Evolutionary conservation across 2,888 invertebrate genomes (phyloP), one percentile per base, ranked within the genome.

Genomic region (Chrysodeixis includens): DNA sequence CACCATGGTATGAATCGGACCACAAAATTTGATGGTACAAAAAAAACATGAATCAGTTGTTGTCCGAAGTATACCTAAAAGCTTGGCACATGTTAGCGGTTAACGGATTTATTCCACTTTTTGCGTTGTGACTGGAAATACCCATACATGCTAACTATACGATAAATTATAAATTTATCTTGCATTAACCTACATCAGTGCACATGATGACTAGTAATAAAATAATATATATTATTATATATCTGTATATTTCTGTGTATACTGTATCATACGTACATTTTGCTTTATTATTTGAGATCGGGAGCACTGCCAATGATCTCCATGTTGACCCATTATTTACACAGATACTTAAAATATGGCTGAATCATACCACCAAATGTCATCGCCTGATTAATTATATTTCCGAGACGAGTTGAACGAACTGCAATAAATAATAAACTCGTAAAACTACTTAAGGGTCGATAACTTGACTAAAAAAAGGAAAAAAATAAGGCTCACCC

Each of bases 391-490:
- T 40, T 40, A 40, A 52, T 67, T 18, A 32, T 18, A n/a, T 2
- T 3, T 16, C 30, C 44, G 54, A 69, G 44, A 62, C 46, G 53
- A 40, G 40, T 40, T 40, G n/a, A 40, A 40, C 40, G 40, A 40
- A n/a, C 40, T 6, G n/a, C 10, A 63, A 53, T 59, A 30, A 53
- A 9, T 10, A 59, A 30, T 16, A 53, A 44, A 18, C 30, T 20
- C 35, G 26, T 51, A 57, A 51, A 71, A 40, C 20, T 30, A 30
- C 26, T 30, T 56, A 63, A 56, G 32, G 46, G 22, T 49, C 53
- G 18, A 63, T 61, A 46, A 20, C 35, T 35, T 22, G 7, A 12
- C 9, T 18, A 22, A 16, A 16, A 30, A 54, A 75, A 71, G 40
- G n/a, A 20, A 12, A 16, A 20, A n/a, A 65, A 64, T 46, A 40